Evolutionary conservation across 2,113 vertebrate species (phyloP).

Genomic region (Xyliphius kryptos): DNA sequence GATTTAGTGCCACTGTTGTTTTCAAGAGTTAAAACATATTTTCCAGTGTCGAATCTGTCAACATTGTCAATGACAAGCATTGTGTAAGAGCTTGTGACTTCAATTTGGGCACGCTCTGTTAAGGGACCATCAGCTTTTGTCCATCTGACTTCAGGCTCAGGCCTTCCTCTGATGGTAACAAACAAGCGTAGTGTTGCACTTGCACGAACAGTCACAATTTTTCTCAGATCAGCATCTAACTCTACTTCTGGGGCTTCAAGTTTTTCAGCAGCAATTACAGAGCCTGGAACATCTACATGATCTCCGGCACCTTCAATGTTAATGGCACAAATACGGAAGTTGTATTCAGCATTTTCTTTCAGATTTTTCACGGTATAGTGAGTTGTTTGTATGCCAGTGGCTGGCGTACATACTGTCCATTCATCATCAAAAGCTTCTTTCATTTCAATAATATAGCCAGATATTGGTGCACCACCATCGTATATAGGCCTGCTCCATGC

Average conservation of each 20-base stretch:
- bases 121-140: conserved; percentile 83
- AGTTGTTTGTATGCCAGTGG: conserved; percentile 76
- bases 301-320: conserved; percentile 94
- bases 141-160: conserved; percentile 97
- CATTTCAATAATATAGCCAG: conserved; percentile 83
- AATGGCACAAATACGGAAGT: conserved; percentile 89
- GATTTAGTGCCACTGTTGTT: conserved; percentile 92
- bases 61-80: conserved; percentile 96
- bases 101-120: conserved; percentile 86
- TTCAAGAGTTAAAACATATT: conserved; percentile 88
- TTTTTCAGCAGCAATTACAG: conserved; percentile 82
- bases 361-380: conserved; percentile 84
- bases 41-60: conserved; percentile 92
- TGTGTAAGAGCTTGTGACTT: conserved; percentile 91
- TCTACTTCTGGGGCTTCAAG: conserved; percentile 93
- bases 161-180: conserved; percentile 92
- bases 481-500: conserved; percentile 93
- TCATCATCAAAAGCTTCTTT: conserved; percentile 83
- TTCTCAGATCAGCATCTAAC: conserved; percentile 90
- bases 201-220: conserved; percentile 85
- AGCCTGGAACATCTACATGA: conserved; percentile 75
- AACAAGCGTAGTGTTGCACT: conserved; percentile 84
- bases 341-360: conserved; percentile 91
- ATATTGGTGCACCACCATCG: conserved; percentile 85
- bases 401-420: conserved; percentile 82